These are phyloP conservation scores for Mycalesis mineus DNA, from an alignment of 2,888 invertebrate species.

Conservation along the genomic window DNA sequence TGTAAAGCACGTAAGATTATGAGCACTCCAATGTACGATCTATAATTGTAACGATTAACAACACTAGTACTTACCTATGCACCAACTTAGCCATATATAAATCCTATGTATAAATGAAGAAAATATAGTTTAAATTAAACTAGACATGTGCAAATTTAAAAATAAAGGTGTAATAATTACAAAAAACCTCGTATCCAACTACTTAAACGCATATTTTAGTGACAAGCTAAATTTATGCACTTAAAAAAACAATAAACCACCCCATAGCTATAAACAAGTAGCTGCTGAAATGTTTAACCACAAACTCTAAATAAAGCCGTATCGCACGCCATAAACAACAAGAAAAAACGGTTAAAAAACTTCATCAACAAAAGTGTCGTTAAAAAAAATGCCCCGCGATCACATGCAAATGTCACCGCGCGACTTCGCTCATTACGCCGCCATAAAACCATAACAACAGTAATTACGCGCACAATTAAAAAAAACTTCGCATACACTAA, in stretches of 20 bases:
- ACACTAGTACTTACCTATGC: too few relatives aligned
- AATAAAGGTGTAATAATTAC: conserved; percentile 1
- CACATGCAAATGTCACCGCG: conserved; percentile 73
- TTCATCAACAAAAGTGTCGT: conserved; percentile 63
- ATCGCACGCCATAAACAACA: conserved; percentile 59
- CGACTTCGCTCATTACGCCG: conserved; percentile 67
- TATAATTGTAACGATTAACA: too few relatives aligned
- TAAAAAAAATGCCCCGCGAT: conserved; percentile 62
- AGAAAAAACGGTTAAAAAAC: conserved; percentile 66
- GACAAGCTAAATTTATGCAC: conserved; percentile 47
- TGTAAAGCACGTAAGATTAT: too few relatives aligned
- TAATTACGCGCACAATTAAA: conserved; percentile 74
- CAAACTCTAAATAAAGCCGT: conserved; percentile 69
- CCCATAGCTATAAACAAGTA: conserved; percentile 66
- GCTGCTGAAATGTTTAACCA: conserved; percentile 72
- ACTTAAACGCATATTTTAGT: conserved; percentile 19
- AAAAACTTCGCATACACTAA: conserved; percentile 66
- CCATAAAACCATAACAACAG: conserved; percentile 75
- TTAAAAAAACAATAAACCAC: conserved; percentile 60
- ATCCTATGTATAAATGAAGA: too few relatives aligned
- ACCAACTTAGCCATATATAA: too few relatives aligned
- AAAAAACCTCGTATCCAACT: too few relatives aligned
- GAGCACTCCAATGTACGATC: too few relatives aligned
- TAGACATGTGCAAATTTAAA: not conserved
- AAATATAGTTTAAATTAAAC: too few relatives aligned